A percentile compares a stretch with the other conserved stretches of the same genome.
Evolutionary conservation across 2,888 invertebrate species (phyloP).

Genomic region (Drosophila picticornis): DNA sequence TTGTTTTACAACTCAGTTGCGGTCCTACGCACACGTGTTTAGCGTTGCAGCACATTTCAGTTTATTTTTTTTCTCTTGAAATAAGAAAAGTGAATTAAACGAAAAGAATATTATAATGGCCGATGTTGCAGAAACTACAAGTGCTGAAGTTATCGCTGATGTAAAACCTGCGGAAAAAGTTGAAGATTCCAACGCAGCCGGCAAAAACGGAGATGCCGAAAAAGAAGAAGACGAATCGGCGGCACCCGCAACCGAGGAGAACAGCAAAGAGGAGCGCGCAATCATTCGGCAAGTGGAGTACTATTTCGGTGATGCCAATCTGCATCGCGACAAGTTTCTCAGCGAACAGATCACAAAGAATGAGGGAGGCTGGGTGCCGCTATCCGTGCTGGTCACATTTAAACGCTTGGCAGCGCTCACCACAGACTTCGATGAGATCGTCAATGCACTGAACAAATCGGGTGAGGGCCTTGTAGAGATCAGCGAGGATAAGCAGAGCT

Average conservation of each 20-base stretch:
- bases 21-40: conserved; percentile 68
- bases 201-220: conserved; percentile 57
- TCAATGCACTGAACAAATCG: conserved; percentile 91
- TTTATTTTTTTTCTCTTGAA: conserved; percentile 39
- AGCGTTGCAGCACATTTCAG: conserved; percentile 50
- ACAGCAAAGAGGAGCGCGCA: conserved; percentile 86
- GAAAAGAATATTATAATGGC: conserved; percentile 70
- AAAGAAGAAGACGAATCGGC: conserved; percentile 30
- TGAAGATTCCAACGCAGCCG: conserved; percentile 51
- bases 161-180: conserved; percentile 30
- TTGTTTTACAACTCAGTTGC: conserved; percentile 31
- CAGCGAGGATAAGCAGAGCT: conserved; percentile 86
- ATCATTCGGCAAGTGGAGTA: conserved; percentile 89
- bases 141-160: conserved; percentile 42
- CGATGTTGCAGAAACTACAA: conserved; percentile 67
- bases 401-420: conserved; percentile 92
- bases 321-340: conserved; percentile 97
- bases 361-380: conserved; percentile 96
- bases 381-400: conserved; percentile 94
- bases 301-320: conserved; percentile 94
- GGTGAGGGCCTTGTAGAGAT: conserved; percentile 90
- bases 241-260: conserved; percentile 25
- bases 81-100: conserved; percentile 6
- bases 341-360: conserved; percentile 93
- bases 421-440: conserved; percentile 89